These are phyloP conservation scores for Oegoconia quadripuncta DNA, from an alignment of 2,888 invertebrate genomes.

Conservation along the genomic window DNA sequence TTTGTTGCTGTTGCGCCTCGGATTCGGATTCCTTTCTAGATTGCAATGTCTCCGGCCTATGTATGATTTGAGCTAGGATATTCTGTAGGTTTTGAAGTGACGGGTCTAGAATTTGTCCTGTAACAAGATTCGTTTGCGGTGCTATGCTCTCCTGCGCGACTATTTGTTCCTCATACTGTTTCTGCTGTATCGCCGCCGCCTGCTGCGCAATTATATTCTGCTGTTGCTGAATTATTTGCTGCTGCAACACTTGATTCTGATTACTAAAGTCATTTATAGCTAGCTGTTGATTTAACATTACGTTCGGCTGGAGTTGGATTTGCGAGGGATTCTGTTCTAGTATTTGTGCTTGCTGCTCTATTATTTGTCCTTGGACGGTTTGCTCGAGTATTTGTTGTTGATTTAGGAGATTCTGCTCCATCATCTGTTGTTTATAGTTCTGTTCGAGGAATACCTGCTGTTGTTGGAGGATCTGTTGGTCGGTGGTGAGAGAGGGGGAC, in stretches of 20 bases:
- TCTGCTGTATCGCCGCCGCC: slow-evolving; percentile 70
- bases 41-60: slow-evolving; percentile 62
- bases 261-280: slow-evolving; percentile 55
- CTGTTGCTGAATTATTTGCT: slow-evolving; percentile 73
- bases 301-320: slow-evolving; percentile 47
- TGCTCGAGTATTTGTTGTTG: slow-evolving; percentile 72
- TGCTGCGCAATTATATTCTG: slow-evolving; percentile 69
- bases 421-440: slow-evolving; percentile 60
- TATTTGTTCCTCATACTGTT: slow-evolving; percentile 62
- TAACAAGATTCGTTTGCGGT: slow-evolving; percentile 56
- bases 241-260: slow-evolving; percentile 75
- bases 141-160: slow-evolving; percentile 57
- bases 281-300: slow-evolving; percentile 53
- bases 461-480: slow-evolving; percentile 52
- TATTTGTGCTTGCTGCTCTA: slow-evolving; percentile 56
- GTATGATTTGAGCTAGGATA: slow-evolving; percentile 67
- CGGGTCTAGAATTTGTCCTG: slow-evolving; percentile 69
- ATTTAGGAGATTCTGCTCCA: slow-evolving; percentile 70
- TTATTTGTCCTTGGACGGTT: slow-evolving; percentile 54
- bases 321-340: slow-evolving; percentile 49
- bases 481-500: slow-evolving; percentile 50
- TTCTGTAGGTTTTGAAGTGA: slow-evolving; percentile 72
- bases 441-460: slow-evolving; percentile 55
- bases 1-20: slow-evolving; percentile 45
- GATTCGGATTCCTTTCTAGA: slow-evolving; percentile 65